Evolutionary conservation across 2,797 vertebrate species (phyloP).

Genomic region (Anomalospiza imberbis): DNA sequence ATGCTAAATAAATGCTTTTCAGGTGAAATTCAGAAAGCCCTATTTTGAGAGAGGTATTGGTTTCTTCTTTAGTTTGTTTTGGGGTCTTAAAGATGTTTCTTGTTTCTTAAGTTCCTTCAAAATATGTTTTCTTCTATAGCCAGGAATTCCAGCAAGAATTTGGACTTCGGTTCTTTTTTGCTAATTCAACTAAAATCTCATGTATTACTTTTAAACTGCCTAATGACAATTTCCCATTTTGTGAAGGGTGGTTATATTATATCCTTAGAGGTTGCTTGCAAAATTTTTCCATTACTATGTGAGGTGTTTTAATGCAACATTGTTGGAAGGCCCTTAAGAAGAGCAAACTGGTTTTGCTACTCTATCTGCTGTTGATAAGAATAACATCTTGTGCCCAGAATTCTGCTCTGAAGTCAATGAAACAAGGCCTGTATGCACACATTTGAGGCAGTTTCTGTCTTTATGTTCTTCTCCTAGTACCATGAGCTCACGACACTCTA

Average conservation of each 20-base stretch:
- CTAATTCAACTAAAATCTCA: background rate
- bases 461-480: constrained; percentile 76
- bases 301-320: background rate
- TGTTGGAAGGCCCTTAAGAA: background rate
- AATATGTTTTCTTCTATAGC: background rate
- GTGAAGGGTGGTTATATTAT: background rate
- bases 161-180: background rate
- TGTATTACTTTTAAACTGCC: background rate
- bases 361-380: background rate
- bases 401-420: constrained; percentile 1
- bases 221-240: background rate
- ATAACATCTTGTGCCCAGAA: background rate
- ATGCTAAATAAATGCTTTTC: background rate
- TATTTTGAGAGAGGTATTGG: background rate
- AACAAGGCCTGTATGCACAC: background rate
- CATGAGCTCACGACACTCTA: constrained; percentile 87
- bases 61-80: background rate
- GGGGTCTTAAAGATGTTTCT: background rate
- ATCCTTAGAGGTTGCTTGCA: background rate
- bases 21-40: background rate
- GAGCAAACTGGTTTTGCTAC: background rate
- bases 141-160: background rate
- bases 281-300: background rate
- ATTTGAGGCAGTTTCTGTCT: constrained; percentile 31
- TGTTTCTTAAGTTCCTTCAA: background rate